Evolutionary conservation across 2,113 vertebrate genomes (phyloP), one percentile per base, ranked within the genome.

Genomic region (Andinoacara biseriatus): DNA sequence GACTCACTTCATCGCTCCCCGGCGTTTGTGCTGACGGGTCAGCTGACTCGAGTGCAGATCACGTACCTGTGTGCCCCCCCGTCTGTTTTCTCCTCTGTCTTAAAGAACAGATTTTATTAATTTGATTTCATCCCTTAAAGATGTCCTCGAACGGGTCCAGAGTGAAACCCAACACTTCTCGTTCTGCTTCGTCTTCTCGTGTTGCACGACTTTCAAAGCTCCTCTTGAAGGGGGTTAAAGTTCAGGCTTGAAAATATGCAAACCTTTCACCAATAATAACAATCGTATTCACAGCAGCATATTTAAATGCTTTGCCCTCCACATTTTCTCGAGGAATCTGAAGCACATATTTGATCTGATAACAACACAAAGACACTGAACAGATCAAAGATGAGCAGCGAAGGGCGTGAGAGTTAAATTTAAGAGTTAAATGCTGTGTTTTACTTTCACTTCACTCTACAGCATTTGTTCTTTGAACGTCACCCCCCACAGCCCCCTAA

Each of bases 1-100:
- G 56, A 69, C 38, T 80, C 62, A 80, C 72, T 24, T 10, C 65
- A 29, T 74, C 62, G 5, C 13, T 62, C 63, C 63, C 26, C 63
- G 18, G 13, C 14, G 52, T 8, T 1, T 24, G 2, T 17, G 1
- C 8, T 20, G 29, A 22, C 2, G 8, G 58, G 5, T 74, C 63
- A 79, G 57, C 33, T 33, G 65, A 22, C 7, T 77, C 1, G 14
- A 13, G 14, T 18, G 35, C 26, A 26, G 63, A 74, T 74, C 76
- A 14, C 14, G 57, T 40, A 61, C 43, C 63, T 74, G 33, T 17
- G 3, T 18, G 5, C 4, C 18, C 15, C 80, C 52, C 4, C 18
- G 3, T 2, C n/a, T 2, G 38, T 40, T 40, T 40, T 40, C 38
- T 40, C 4, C 43, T 46, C 3, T 46, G 43, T 46, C 14, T 14